Base-by-base conservation (phyloP, 2,888 invertebrate genomes). In the Papilio demoleus region DNA sequence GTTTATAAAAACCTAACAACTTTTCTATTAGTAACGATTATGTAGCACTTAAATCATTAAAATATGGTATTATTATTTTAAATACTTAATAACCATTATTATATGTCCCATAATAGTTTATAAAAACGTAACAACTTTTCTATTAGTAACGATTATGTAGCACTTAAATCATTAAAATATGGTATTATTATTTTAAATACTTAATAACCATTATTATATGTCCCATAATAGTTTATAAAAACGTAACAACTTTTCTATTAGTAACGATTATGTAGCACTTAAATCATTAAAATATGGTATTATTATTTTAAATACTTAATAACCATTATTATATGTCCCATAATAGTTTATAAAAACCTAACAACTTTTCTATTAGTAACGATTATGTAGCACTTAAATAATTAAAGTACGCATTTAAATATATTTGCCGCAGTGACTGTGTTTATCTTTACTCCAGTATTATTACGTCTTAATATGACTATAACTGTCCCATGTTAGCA, bases 381-480 rank as follows among this genome's bases (percentile, higher is more conserved):
- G 12, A 3, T 22, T 50, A 50, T 24, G 5, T 24, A n/a, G n/a
- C 27, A 59, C 19, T 59, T 38, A 38, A 38, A 24, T 47, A 14
- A 47, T 9, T 42, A 45, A 45, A 45, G 34, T 50, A 22, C 9
- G 6, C 47, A 50, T 19, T 31, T 4, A 40, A 65, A 27, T 24
- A 53, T n/a, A 27, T 27, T 27, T 65, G 5, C 19, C 5, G 31
- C 22, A 0, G 31, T 12, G 1, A 31, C 36, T 38, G 27, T 8
- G 22, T 50, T 24, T 40, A 38, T 50, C n/a, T 59, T 59, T 17
- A 59, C 31, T 11, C 50, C 19, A 60, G 36, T 38, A 38, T 59
- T 60, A 60, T 66, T 60, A 60, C 24, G 22, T 67, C 40, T 53
- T 67, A 61, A 67, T 67, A 50, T 24, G 47, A 50, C 47, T 66